Base-by-base conservation (phyloP, 2,797 vertebrate species). In the Hippopotamyrus pictus region DNA sequence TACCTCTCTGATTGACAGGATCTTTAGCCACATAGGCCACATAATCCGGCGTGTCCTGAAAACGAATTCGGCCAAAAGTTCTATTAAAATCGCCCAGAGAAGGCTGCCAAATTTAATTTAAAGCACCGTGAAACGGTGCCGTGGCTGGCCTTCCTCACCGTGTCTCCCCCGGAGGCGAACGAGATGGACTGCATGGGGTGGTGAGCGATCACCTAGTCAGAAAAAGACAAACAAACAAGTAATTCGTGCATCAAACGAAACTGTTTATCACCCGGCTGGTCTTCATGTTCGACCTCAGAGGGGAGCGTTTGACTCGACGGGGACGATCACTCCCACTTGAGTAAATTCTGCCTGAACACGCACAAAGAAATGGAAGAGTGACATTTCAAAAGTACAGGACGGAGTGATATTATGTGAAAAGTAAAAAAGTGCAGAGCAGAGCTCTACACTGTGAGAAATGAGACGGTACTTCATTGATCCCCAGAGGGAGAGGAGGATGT, bases 171-270 rank as follows among this genome's bases (percentile, higher is more conserved):
- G 0, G 98, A 99, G 0, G 98, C 98, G 0, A 99, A 99, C 88
- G 98, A 99, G 94, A 99, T 99, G 90, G 98, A 99, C 92, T 99
- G 98, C 98, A 99, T 99, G 89, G 98, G 98, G 91, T 99, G 98
- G 91, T 97, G 98, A 33, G 98, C 98, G 0, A 99, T 98, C 94
- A 98, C 96, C 98, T 99, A 94, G 37, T 59, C 33, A 22, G 91
- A 91, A 93, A 86, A 92, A 7, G 90, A 89, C 87, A 54, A 0
- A 6, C 2, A 19, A 4, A 12, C 25, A 8, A 1, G 8, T 50
- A 88, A 76, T 44, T 88, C 5, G 82, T 25, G 8, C 41, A 82
- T 82, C 76, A 9, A n/a, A 82, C 3, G 41, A 46, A 19, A 44
- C 33, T 12, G 33, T 65, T 33, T 33, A 76, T 76, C 33, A 44